A percentile compares a stretch with the other conserved stretches of the same genome.
These are phyloP conservation scores for Neoarius graeffei DNA, from an alignment of 2,113 vertebrate genomes.

Conservation along the genomic window DNA sequence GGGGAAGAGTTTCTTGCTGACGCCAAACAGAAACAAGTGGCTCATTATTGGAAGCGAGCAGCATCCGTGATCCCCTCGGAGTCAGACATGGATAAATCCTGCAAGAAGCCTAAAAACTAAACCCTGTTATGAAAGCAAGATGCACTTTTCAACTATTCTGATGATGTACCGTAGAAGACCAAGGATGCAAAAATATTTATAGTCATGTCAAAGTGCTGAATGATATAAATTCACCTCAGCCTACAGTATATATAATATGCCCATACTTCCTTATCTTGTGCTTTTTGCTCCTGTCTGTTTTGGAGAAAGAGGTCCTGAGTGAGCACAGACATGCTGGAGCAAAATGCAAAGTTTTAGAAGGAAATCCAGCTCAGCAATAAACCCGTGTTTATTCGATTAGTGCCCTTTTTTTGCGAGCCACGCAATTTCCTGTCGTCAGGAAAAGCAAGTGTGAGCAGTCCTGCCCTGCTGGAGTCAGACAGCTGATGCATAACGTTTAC, in stretches of 20 bases:
- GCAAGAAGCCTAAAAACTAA: background rate
- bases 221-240: background rate
- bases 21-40: conserved; percentile 18
- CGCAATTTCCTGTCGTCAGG: conserved; percentile 42
- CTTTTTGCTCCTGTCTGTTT: background rate
- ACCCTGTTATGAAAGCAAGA: background rate
- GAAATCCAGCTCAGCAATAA: conserved; percentile 32
- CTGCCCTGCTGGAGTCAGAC: conserved; percentile 32
- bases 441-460: conserved; percentile 31
- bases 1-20: conserved; percentile 44
- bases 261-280: background rate
- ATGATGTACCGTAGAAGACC: background rate
- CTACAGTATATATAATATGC: background rate
- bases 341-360: conserved; percentile 23
- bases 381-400: conserved; percentile 39
- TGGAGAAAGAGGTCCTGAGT: background rate
- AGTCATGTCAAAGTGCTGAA: background rate
- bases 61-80: conserved; percentile 31
- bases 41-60: conserved; percentile 46
- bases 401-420: conserved; percentile 24
- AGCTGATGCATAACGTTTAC: conserved; percentile 48
- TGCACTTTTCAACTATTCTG: background rate
- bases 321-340: background rate
- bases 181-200: background rate
- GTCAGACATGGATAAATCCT: background rate